These are phyloP conservation scores for Eublepharis macularius DNA, from an alignment of 2,113 vertebrate genomes.

Conservation along the genomic window DNA sequence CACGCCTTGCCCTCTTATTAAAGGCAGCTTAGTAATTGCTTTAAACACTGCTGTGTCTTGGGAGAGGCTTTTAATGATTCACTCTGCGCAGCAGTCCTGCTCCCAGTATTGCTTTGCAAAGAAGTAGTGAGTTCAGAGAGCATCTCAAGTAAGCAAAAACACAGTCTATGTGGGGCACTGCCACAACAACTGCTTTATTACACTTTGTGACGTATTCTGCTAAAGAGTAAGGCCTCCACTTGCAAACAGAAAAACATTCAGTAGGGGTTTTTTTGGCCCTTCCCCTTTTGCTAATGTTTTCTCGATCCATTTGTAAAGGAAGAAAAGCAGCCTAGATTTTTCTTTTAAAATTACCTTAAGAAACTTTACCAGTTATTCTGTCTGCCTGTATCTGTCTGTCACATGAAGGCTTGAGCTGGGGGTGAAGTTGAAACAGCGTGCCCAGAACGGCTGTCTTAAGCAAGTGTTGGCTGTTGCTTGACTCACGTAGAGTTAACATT, in stretches of 20 bases:
- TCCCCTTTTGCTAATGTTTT: background rate
- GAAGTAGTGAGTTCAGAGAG: background rate
- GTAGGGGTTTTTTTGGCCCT: background rate
- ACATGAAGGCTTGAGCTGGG: background rate
- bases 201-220: too few relatives aligned
- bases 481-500: background rate
- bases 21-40: background rate
- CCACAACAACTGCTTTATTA: background rate
- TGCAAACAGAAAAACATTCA: background rate
- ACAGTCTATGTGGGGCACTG: background rate
- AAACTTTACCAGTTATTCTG: background rate
- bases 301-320: background rate
- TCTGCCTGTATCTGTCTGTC: background rate
- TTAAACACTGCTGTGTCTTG: background rate
- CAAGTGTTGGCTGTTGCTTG: background rate
- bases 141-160: background rate
- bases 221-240: background rate
- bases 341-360: background rate
- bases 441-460: too few relatives aligned
- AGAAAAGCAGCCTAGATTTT: background rate
- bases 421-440: background rate
- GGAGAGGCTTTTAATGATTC: background rate
- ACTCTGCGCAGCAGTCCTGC: too few relatives aligned
- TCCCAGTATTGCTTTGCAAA: background rate
- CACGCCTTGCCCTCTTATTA: background rate